Evolutionary conservation across 2,888 invertebrate species (phyloP).

Genomic region (Dione vanillae): DNA sequence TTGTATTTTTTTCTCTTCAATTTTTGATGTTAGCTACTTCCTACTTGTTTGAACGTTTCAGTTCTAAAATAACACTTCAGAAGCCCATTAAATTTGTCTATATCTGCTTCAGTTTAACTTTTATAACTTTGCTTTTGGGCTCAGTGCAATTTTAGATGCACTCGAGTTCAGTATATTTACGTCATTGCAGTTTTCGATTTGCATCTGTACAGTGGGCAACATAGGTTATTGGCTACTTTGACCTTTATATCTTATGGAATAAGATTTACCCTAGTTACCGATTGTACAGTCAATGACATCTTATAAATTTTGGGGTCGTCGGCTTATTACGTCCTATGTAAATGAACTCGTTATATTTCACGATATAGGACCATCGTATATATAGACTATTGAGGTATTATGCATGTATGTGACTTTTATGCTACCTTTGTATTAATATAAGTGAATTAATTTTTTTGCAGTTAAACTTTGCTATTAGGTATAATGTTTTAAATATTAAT

Average conservation of each 20-base stretch:
- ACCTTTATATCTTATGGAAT: constrained; percentile 19
- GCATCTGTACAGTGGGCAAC: constrained; percentile 33
- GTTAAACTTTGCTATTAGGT: no score
- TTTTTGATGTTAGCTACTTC: neutral
- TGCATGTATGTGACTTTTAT: no score
- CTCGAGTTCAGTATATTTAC: constrained; percentile 49
- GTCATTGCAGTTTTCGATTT: constrained; percentile 47
- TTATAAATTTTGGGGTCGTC: constrained; percentile 43
- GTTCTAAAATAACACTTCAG: constrained; percentile 14
- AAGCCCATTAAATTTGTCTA: constrained; percentile 33
- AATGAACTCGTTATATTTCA: constrained; percentile 23
- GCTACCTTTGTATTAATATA: no score
- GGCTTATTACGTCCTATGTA: constrained; percentile 39
- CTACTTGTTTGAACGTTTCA: neutral
- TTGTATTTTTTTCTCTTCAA: neutral
- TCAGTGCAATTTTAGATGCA: constrained; percentile 46
- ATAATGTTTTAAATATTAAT: no score
- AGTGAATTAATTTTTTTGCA: no score
- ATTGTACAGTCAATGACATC: constrained; percentile 45
- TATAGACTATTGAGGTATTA: neutral
- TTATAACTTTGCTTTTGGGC: constrained; percentile 46
- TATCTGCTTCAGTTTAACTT: constrained; percentile 43
- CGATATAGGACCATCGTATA: neutral
- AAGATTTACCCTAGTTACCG: constrained; percentile 4
- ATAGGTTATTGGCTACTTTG: constrained; percentile 18